phyloP scores from a whole-genome alignment of 1,140 invertebrate genomes.

The Diploscapter pachys region DNA sequence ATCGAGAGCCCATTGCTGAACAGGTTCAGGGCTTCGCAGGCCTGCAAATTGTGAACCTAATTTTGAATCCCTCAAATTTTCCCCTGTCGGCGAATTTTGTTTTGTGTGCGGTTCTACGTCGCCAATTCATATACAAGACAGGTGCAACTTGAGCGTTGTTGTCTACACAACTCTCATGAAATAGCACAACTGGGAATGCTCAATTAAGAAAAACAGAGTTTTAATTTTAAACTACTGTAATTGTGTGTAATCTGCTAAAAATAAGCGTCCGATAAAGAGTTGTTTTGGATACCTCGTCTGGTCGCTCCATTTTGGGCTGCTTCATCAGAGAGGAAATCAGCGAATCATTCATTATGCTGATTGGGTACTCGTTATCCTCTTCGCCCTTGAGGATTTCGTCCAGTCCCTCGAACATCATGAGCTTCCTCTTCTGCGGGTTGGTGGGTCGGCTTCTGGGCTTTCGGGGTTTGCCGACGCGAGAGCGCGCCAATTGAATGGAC shows the following conservation, averaged over 20 bases:
- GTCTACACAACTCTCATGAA: no score
- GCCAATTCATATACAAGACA: no score
- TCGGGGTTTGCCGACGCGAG: slow-evolving; percentile 28
- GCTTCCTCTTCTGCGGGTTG: slow-evolving; percentile 17
- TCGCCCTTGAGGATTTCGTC: slow-evolving; percentile 16
- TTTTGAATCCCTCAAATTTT: no score
- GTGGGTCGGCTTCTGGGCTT: slow-evolving; percentile 14
- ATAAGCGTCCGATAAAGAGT: no score
- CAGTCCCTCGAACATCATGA: slow-evolving; percentile 26
- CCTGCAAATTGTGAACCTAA: neutral
- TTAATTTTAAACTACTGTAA: no score
- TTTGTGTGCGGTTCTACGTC: no score
- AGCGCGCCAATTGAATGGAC: slow-evolving; percentile 18
- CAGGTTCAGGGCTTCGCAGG: slow-evolving; percentile 7
- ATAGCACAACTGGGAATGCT: no score
- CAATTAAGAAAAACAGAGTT: no score
- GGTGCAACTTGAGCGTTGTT: no score
- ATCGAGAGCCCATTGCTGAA: slow-evolving; percentile 17
- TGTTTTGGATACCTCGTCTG: neutral
- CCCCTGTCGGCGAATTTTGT: no score
- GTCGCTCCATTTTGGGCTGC: slow-evolving; percentile 19
- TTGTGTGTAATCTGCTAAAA: no score
- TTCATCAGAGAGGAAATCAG: slow-evolving; percentile 12
- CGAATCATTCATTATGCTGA: neutral
- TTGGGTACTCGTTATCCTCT: slow-evolving; percentile 24